Conservation (phyloP, 1,140 invertebrate species). For the Galendromus occidentalis region DNA sequence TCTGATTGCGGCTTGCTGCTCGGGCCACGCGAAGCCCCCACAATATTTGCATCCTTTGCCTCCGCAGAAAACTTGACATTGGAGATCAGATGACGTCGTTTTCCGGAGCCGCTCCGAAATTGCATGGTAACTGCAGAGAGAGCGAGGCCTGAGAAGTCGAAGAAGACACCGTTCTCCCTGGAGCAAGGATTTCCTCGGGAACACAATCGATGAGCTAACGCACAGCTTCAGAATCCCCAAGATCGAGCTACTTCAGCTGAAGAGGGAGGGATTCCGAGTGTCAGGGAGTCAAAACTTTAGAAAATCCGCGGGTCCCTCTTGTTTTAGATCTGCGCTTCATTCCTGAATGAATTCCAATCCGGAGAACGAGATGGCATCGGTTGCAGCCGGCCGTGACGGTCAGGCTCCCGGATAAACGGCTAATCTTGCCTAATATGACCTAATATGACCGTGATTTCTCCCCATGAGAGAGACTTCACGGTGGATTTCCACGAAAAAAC, state of each 20-base stretch:
- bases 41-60: constrained; percentile 62
- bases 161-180: background rate
- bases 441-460: too few relatives aligned
- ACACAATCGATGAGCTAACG: background rate
- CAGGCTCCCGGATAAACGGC: too few relatives aligned
- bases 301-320: too few relatives aligned
- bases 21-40: constrained; percentile 39
- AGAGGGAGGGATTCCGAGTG: too few relatives aligned
- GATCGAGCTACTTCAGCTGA: background rate
- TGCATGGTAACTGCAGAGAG: constrained; percentile 31
- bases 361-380: too few relatives aligned
- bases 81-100: constrained; percentile 40
- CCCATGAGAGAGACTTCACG: too few relatives aligned
- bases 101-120: constrained; percentile 36
- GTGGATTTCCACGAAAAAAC: too few relatives aligned
- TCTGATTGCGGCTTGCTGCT: constrained; percentile 46
- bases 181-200: background rate
- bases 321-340: too few relatives aligned
- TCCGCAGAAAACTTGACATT: constrained; percentile 58
- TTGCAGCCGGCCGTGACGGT: too few relatives aligned
- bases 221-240: background rate
- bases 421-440: too few relatives aligned
- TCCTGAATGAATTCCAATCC: too few relatives aligned
- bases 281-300: too few relatives aligned
- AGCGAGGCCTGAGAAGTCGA: background rate